Evolutionary conservation across 2,113 vertebrate genomes (phyloP).

Genomic region (Triplophysa siluroides): DNA sequence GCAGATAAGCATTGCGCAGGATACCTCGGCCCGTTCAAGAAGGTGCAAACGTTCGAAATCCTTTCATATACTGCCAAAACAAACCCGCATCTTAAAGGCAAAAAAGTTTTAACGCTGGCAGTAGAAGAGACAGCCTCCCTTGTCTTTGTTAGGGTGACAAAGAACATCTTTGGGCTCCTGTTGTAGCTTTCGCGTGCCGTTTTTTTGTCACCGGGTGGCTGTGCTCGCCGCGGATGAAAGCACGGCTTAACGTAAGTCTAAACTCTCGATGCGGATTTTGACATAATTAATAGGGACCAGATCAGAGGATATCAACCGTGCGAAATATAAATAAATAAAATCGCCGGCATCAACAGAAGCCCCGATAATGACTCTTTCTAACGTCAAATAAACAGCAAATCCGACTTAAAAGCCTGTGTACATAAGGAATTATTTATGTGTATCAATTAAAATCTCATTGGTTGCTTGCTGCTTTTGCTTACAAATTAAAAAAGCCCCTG

Average conservation of each 20-base stretch:
- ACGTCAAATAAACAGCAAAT: constrained; percentile 83
- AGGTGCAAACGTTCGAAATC: constrained; percentile 17
- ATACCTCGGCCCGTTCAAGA: constrained; percentile 44
- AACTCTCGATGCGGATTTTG: constrained; percentile 72
- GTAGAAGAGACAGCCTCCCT: constrained; percentile 56
- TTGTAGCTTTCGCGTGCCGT: constrained; percentile 63
- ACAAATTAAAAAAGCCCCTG: constrained; percentile 79
- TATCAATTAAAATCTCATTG: constrained; percentile 91
- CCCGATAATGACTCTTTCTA: constrained; percentile 80
- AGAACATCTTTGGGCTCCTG: constrained; percentile 56
- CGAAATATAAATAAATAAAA: constrained; percentile 77
- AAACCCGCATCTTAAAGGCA: constrained; percentile 39
- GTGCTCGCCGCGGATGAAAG: constrained; percentile 62
- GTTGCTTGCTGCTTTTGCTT: constrained; percentile 87
- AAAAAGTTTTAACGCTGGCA: constrained; percentile 44
- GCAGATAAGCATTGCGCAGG: constrained; percentile 43
- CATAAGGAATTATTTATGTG: constrained; percentile 92
- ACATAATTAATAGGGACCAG: constrained; percentile 75
- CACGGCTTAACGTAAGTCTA: constrained; percentile 59
- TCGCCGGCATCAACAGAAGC: constrained; percentile 77
- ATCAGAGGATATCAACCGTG: constrained; percentile 72
- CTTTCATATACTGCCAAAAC: constrained; percentile 43
- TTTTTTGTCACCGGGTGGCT: constrained; percentile 61
- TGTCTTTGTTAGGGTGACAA: constrained; percentile 67
- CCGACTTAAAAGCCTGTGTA: constrained; percentile 82